Evolutionary conservation across 2,888 invertebrate species (phyloP), one percentile per base, ranked within the genome.

Genomic region (Odontocerum albicorne): DNA sequence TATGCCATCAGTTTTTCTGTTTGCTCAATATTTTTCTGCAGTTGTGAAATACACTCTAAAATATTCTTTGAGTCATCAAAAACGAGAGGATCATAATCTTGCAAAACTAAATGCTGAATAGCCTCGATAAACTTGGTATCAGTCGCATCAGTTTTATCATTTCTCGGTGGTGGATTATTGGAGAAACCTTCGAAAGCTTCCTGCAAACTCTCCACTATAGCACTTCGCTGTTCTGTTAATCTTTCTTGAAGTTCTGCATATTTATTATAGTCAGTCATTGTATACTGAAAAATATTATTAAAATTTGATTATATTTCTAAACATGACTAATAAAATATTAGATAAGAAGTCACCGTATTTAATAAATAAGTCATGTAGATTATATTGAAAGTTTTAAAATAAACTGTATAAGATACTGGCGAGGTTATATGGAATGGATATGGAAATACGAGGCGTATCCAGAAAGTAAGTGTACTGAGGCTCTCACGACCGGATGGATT

Each of bases 1-100:
- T 70, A 75, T 6, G 72, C 73, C 10, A 66, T 65, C 6, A 73
- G 61, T 49, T 75, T 72, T 56, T 74, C 67, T 10, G 74, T 62
- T 22, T 75, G 70, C 0, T 42, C 53, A 22, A 67, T 68, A 61
- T 72, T 74, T 7, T 70, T 66, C 57, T 68, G 71, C 1, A 74
- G 17, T n/a, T 40, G 13, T 3, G 46, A 15, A 22, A 55, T 16
- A 2, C 32, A 42, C 20, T 60, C 60, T 8, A 60, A 19, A 21
- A 49, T 51, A 31, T 57, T 57, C 19, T 50, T 57, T 2, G 40
- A 21, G 10, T 19, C 13, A 36, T 60, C 57, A 16, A 60, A 58
- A 7, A 49, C 42, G 2, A 51, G 22, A 10, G 52, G 57, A 32
- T 60, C 60, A 17, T 22, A 57, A 38, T 60, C 60, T 32, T 55